phyloP scores from a whole-genome alignment of 2,888 invertebrate genomes.

The Sipunculus nudus region DNA sequence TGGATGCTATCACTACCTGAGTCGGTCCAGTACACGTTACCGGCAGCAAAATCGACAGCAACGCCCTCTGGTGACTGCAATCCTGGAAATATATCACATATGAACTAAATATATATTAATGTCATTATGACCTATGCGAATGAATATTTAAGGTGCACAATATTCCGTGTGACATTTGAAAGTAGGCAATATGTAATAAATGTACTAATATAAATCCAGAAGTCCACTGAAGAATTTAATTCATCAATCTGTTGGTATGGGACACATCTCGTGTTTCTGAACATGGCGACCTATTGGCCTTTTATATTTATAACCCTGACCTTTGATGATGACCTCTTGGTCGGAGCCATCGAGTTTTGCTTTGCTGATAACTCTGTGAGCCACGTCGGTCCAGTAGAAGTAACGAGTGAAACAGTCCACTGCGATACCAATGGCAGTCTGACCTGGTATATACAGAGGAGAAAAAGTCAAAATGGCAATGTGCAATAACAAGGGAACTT shows the following conservation, averaged over 20 bases:
- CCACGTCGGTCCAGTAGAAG: slow-evolving; percentile 94
- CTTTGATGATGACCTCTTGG: slow-evolving; percentile 72
- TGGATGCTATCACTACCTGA: slow-evolving; percentile 87
- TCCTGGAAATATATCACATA: slow-evolving; percentile 67
- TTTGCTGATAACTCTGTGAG: slow-evolving; percentile 79
- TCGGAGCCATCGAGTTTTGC: slow-evolving; percentile 81
- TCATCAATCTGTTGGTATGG: too few species aligned
- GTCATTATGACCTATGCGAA: too few species aligned
- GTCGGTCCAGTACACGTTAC: slow-evolving; percentile 97
- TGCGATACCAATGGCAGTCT: slow-evolving; percentile 91
- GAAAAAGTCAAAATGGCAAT: neutral
- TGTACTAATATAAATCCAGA: too few species aligned
- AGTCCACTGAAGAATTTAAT: too few species aligned
- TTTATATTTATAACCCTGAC: too few species aligned
- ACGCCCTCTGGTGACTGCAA: slow-evolving; percentile 92
- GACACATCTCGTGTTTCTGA: too few species aligned
- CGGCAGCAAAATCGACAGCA: slow-evolving; percentile 89
- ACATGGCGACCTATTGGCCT: too few species aligned
- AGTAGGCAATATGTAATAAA: too few species aligned
- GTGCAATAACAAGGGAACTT: neutral
- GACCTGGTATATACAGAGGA: too few species aligned
- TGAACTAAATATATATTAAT: too few species aligned
- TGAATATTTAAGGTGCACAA: too few species aligned
- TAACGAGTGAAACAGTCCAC: slow-evolving; percentile 87
- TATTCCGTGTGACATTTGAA: too few species aligned